Conservation (phyloP, 2,797 vertebrate species). For the Lepus oiostolus region DNA sequence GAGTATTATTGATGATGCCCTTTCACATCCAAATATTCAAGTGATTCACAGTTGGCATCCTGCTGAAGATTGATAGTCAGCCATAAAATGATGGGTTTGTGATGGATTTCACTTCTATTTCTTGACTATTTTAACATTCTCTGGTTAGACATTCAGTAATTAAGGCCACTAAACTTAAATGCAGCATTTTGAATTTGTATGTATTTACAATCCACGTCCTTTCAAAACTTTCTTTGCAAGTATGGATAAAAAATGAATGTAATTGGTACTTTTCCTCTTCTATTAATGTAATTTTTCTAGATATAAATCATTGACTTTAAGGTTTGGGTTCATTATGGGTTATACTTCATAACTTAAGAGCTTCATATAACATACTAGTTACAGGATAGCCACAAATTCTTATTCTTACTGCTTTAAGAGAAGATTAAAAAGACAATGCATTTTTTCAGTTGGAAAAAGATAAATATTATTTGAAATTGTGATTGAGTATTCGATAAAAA, state of each 20-base stretch:
- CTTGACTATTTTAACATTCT: conserved; percentile 56
- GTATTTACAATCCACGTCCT: background rate
- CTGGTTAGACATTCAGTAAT: background rate
- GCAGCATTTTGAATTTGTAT: conserved; percentile 24
- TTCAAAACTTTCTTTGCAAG: conserved; percentile 45
- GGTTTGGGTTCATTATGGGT: background rate
- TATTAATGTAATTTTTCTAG: background rate
- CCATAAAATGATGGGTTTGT: conserved; percentile 56
- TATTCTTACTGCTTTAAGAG: conserved; percentile 25
- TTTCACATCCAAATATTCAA: conserved; percentile 43
- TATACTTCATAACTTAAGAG: background rate
- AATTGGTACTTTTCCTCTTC: background rate
- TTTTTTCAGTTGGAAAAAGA: background rate
- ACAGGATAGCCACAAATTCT: background rate
- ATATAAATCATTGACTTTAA: conserved; percentile 3
- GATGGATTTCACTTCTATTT: conserved; percentile 65
- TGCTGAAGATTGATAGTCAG: conserved; percentile 59
- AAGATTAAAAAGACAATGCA: background rate
- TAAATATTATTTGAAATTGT: conserved; percentile 15
- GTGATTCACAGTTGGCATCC: conserved; percentile 67
- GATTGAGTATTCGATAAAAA: background rate
- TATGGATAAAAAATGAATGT: background rate
- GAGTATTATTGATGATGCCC: conserved; percentile 67
- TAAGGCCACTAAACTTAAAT: background rate
- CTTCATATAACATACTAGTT: background rate